Base-by-base conservation (phyloP, 2,113 vertebrate genomes). In the Petroica traversi region DNA sequence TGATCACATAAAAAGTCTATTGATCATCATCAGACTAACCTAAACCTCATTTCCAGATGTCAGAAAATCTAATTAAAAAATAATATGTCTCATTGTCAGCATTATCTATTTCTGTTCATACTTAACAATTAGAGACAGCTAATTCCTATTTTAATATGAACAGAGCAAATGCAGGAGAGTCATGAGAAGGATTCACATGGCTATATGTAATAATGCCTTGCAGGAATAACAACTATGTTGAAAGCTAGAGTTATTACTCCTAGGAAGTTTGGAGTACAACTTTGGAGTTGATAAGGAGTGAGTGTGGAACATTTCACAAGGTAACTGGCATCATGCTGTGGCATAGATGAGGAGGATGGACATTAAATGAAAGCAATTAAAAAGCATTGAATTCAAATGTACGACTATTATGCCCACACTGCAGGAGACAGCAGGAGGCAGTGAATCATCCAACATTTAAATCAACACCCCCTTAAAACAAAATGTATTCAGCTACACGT, bases 361-460 rank as follows among this genome's bases (percentile, higher is more conserved):
- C 92, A 85, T 55, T 74, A 89, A 79, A 87, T 29, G 55, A 91
- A 81, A 75, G 46, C 46, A 58, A 97, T 85, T 90, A 79, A 94
- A 88, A 94, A 95, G 59, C 73, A 91, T 78, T 77, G 78, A 66
- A 67, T 61, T 89, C 68, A 93, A 83, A 97, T 92, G 89, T 88
- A 94, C 29, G n/a, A 95, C 80, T 51, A 90, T 73, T 76, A 89
- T 94, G 93, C 94, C 94, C 97, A 95, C 93, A 95, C 93, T 96
- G 92, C 94, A 93, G 93, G 67, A 97, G 94, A 97, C 92, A 94
- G 92, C 88, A 94, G 95, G 96, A 96, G 93, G 86, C 63, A 82
- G 59, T 96, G 96, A 97, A 85, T 97, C 94, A 97, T 97, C 82
- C 88, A 97, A 93, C 91, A 96, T 96, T 97, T 96, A 96, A 97